These are phyloP conservation scores for Vanessa tameamea DNA, from an alignment of 1,140 invertebrate genomes.

Conservation along the genomic window DNA sequence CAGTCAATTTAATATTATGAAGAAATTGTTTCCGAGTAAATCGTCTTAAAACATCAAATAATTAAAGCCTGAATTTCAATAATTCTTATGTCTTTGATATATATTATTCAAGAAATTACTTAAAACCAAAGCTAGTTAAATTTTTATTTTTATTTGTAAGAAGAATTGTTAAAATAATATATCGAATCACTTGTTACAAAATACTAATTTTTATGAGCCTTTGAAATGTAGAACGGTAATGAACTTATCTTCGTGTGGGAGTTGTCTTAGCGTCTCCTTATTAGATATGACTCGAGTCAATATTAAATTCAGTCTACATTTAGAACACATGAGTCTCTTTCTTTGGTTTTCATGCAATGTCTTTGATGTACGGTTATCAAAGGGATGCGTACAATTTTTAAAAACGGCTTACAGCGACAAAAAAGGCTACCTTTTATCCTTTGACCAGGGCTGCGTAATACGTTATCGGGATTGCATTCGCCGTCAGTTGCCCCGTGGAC, in stretches of 20 bases:
- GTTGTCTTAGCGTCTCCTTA: constrained; percentile 16
- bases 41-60: too few relatives aligned
- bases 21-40: too few relatives aligned
- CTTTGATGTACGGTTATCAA: constrained; percentile 58
- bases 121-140: too few relatives aligned
- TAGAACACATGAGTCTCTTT: constrained; percentile 25
- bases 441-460: constrained; percentile 61
- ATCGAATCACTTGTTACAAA: background rate
- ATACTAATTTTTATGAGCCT: background rate
- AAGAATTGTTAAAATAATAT: background rate
- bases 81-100: too few relatives aligned
- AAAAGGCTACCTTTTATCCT: constrained; percentile 61
- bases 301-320: constrained; percentile 22
- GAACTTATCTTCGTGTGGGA: constrained; percentile 22
- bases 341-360: constrained; percentile 37
- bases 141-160: too few relatives aligned
- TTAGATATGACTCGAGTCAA: constrained; percentile 17
- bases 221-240: constrained; percentile 10
- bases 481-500: constrained; percentile 32
- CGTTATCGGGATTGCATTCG: constrained; percentile 68
- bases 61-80: too few relatives aligned
- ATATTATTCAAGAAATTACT: too few relatives aligned
- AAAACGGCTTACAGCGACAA: constrained; percentile 56
- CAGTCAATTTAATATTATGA: too few relatives aligned
- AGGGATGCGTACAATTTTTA: constrained; percentile 57